Evolutionary conservation across 2,113 vertebrate species (phyloP).

Genomic region (Channa maculata): DNA sequence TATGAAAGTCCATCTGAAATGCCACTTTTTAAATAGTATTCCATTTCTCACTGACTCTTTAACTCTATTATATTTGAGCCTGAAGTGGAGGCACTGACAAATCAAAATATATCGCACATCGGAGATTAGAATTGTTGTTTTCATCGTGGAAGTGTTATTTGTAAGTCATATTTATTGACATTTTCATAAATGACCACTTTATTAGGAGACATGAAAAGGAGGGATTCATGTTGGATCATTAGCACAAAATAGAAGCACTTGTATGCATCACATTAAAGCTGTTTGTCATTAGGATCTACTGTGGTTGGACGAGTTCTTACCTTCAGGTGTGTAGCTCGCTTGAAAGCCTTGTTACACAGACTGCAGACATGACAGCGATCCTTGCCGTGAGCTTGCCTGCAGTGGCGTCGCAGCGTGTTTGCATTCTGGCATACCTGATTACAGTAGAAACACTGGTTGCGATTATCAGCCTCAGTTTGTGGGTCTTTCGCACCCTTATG

Average conservation of each 20-base stretch:
- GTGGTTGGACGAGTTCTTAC: conserved; percentile 69
- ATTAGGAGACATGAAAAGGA: neutral
- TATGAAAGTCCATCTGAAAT: conserved; percentile 11
- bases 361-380: conserved; percentile 93
- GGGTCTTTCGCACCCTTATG: conserved; percentile 77
- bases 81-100: neutral
- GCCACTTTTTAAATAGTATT: neutral
- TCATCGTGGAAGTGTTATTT: neutral
- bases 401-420: conserved; percentile 89
- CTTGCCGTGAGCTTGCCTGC: conserved; percentile 85
- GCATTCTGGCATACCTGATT: conserved; percentile 86
- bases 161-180: neutral
- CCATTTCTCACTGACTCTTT: neutral
- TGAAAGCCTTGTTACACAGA: conserved; percentile 95
- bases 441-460: conserved; percentile 93
- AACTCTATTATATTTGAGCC: neutral
- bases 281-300: neutral
- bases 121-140: neutral
- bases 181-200: neutral
- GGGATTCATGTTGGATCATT: neutral
- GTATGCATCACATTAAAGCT: neutral
- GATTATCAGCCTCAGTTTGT: conserved; percentile 82
- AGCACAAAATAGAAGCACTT: neutral
- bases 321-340: conserved; percentile 97
- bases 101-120: neutral